Percentiles rank a stretch among this genome's conserved stretches.
Evolutionary conservation across 2,113 vertebrate genomes (phyloP).

Genomic region (Herpetotheres cachinnans): DNA sequence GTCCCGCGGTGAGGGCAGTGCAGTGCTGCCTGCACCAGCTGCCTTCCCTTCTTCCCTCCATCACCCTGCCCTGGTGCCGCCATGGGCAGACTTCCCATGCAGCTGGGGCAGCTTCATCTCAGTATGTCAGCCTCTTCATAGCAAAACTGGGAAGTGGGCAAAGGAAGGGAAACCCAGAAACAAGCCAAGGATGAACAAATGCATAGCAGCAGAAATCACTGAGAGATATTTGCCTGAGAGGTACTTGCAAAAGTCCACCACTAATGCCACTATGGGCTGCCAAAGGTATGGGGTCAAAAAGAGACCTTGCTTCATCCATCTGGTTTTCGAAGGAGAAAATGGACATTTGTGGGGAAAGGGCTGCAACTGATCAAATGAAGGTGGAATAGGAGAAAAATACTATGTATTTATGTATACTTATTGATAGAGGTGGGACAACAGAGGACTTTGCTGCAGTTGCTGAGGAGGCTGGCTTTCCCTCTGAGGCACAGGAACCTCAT

Average conservation of each 20-base stretch:
- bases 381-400: not conserved
- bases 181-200: not conserved
- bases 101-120: not conserved
- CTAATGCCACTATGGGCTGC: not conserved
- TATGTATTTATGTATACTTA: not conserved
- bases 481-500: not conserved
- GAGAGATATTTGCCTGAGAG: not conserved
- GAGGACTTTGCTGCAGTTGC: not conserved
- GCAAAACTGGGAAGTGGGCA: not conserved
- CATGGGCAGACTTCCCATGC: not conserved
- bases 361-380: not conserved
- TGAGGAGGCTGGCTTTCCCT: not conserved
- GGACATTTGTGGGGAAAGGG: not conserved
- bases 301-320: not conserved
- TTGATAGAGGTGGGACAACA: not conserved
- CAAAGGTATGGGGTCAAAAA: not conserved
- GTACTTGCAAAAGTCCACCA: not conserved
- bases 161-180: not conserved
- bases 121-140: fast-evolving
- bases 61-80: not conserved
- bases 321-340: not conserved
- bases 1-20: fast-evolving
- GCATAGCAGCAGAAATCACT: not conserved
- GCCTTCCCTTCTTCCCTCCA: not conserved
- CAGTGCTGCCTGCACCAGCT: not conserved